Base-by-base conservation (phyloP, 2,113 vertebrate species). In the Sinocyclocheilus anophthalmus region DNA sequence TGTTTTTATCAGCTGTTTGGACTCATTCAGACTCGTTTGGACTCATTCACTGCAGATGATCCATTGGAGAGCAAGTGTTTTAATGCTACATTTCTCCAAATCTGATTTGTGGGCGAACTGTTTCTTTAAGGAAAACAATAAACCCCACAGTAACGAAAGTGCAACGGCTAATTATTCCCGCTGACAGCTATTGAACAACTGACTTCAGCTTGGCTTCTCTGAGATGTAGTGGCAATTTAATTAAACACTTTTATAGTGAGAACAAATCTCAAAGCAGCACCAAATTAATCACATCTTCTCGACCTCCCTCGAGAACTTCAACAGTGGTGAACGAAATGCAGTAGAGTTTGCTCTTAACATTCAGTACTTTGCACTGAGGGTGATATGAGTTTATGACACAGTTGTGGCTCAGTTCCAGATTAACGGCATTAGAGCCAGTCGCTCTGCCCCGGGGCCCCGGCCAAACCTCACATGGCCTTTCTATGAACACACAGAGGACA, bases 261-360 rank as follows among this genome's bases (percentile, higher is more conserved):
- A 75, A 26, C 37, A n/a, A 85, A 80, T 69, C 84, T 79, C 80
- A 83, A 77, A 37, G 67, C 33, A 14, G n/a, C 42, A 24, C 67
- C 1, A 67, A 26, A 9, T n/a, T 84, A 81, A 88, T 86, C 83
- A 86, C 70, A 80, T n/a, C n/a, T n/a, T 8, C 57, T 39, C 7
- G 2, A 12, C 50, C 26, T 81, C 76, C 63, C 77, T 69, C 33
- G 9, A 20, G 81, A 85, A 70, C 57, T 30, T 4, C 22, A 30
- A 45, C 18, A 42, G 79, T 50, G 4, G 53, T 63, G 18, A 50
- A 9, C 3, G 13, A 48, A 18, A 26, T n/a, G n/a, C 20, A 22
- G 20, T 18, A 16, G 20, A n/a, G 3, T 42, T 72, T n/a, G 37
- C 37, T n/a, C 20, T 72, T 72, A 39, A 37, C 1, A 9, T 39